phyloP scores from a whole-genome alignment of 1,140 invertebrate genomes.

The Procambarus clarkii region DNA sequence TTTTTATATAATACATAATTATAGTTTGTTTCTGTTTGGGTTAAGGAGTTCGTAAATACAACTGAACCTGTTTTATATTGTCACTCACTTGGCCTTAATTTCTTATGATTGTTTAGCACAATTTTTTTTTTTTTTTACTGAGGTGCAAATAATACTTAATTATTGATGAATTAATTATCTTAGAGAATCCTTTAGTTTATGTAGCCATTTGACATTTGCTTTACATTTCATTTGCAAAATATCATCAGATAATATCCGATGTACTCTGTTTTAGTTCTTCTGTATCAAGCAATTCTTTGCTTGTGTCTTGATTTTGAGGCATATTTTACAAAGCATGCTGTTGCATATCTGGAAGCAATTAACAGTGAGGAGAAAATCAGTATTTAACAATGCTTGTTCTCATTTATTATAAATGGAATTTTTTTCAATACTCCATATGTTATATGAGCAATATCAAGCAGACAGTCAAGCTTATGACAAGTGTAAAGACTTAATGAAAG shows the following conservation, averaged over 20 bases:
- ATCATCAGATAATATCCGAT: not conserved
- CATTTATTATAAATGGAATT: not conserved
- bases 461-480: constrained; percentile 25
- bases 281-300: not conserved
- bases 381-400: not conserved
- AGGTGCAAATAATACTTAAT: no score
- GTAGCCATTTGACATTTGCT: no score
- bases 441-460: constrained; percentile 38
- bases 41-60: no score
- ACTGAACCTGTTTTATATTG: no score
- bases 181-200: no score
- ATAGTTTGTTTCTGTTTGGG: no score
- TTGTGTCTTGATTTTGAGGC: not conserved
- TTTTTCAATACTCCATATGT: not conserved
- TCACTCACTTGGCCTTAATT: no score
- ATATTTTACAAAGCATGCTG: not conserved
- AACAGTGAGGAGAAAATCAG: not conserved
- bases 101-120: no score
- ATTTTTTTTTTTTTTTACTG: no score
- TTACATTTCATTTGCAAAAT: not conserved
- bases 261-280: not conserved
- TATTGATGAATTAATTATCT: no score
- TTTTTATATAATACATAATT: no score
- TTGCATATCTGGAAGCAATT: not conserved
- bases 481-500: constrained; percentile 36